Conservation (phyloP, 2,797 vertebrate species). For the Pseudochromis fuscus region DNA sequence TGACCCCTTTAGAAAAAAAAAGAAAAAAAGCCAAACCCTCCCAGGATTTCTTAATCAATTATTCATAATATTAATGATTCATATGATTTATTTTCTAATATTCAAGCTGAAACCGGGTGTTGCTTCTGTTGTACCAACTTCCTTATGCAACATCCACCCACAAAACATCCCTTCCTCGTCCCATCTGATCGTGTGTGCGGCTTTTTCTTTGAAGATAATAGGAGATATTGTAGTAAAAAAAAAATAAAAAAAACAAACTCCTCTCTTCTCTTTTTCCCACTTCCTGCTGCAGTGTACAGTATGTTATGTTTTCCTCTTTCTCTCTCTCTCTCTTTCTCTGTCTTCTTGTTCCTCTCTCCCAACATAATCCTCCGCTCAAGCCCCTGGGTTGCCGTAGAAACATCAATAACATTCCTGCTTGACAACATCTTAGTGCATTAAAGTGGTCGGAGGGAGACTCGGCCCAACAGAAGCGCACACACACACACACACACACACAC, state of each 20-base stretch:
- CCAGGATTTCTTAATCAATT: not conserved
- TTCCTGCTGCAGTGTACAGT: constrained; percentile 41
- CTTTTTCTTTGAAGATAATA: constrained; percentile 48
- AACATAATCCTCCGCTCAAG: constrained; percentile 85
- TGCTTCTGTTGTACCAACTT: constrained; percentile 18
- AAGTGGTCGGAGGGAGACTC: constrained; percentile 81
- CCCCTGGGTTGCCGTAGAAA: constrained; percentile 87
- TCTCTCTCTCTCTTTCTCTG: constrained; percentile 32
- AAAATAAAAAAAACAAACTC: constrained; percentile 15
- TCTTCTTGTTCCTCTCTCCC: constrained; percentile 59
- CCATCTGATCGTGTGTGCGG: constrained; percentile 6
- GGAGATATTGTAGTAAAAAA: constrained; percentile 16
- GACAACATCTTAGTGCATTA: constrained; percentile 87
- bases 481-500: constrained; percentile 29
- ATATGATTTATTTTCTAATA: constrained; percentile 10
- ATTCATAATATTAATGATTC: constrained; percentile 1
- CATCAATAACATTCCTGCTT: constrained; percentile 89
- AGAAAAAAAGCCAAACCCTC: not conserved
- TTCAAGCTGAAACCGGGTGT: constrained; percentile 13
- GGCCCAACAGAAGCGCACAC: constrained; percentile 38
- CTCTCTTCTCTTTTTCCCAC: constrained; percentile 30
- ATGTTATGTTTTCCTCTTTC: constrained; percentile 49
- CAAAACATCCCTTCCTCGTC: not conserved
- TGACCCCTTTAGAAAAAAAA: too few species aligned
- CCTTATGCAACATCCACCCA: constrained; percentile 3